phyloP scores from a whole-genome alignment of 2,113 vertebrate species.

The Helogale parvula region DNA sequence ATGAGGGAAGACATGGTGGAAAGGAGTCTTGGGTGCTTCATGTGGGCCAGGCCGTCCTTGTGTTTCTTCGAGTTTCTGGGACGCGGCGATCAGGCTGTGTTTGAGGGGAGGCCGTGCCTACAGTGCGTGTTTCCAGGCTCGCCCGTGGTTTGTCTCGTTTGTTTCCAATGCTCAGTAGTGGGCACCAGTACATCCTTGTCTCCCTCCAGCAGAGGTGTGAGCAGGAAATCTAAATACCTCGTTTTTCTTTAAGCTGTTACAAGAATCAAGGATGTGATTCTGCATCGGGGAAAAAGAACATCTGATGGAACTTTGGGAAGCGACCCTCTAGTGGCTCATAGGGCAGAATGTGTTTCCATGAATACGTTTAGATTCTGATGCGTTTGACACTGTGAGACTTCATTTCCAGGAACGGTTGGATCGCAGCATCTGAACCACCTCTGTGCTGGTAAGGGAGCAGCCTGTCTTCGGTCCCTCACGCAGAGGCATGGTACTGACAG shows the following conservation, averaged over 20 bases:
- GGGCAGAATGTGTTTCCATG: neutral
- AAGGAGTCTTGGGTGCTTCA: neutral
- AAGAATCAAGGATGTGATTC: neutral
- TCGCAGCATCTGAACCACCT: neutral
- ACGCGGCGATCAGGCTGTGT: neutral
- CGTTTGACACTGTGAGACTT: neutral
- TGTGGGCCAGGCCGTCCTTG: neutral
- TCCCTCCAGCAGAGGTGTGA: neutral
- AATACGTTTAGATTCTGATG: neutral
- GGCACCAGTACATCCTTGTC: neutral
- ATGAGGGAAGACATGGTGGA: neutral
- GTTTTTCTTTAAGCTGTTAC: neutral
- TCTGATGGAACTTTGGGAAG: neutral
- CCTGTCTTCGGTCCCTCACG: neutral
- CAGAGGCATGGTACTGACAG: neutral
- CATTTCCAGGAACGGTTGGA: neutral
- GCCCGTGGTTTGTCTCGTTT: neutral
- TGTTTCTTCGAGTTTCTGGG: neutral
- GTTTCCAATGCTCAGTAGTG: neutral
- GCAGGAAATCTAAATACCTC: neutral
- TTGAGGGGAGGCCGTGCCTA: neutral
- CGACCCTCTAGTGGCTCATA: neutral
- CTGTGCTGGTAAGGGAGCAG: neutral
- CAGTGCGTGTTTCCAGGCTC: neutral
- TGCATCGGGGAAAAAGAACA: neutral